Evolutionary conservation across 2,888 invertebrate genomes (phyloP).

Genomic region (Unio pictorum): DNA sequence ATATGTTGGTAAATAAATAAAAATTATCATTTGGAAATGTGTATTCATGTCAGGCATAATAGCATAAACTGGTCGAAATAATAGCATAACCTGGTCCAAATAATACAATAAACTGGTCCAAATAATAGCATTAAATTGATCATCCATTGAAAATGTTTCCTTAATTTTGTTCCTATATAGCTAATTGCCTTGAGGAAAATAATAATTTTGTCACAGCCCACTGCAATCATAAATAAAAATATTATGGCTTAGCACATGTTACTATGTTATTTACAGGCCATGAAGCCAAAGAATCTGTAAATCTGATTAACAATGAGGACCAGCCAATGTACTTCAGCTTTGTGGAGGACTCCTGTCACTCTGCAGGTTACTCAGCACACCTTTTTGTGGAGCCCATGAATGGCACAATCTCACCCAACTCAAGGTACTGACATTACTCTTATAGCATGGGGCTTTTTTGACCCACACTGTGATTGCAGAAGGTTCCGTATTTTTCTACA

Average conservation of each 20-base stretch:
- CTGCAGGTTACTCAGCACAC: conserved; percentile 65
- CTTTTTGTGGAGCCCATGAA: conserved; percentile 65
- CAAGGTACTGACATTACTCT: conserved; percentile 49
- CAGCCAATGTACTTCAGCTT: conserved; percentile 64
- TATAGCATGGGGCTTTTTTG: not conserved
- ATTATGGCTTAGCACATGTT: not conserved
- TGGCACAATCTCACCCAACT: conserved; percentile 63
- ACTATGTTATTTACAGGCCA: conserved; percentile 51
- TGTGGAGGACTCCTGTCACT: conserved; percentile 66
- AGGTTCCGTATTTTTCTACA: no score
- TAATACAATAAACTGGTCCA: no score
- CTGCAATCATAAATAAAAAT: not conserved
- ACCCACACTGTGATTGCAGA: not conserved
- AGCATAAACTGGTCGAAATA: no score
- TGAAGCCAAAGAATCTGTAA: conserved; percentile 64
- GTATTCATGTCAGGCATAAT: no score
- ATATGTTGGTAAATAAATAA: no score
- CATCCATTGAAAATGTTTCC: no score
- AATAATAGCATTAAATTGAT: no score
- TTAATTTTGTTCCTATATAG: no score
- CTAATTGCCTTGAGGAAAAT: no score
- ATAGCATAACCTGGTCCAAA: no score
- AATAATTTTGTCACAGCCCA: no score
- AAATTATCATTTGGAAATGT: no score
- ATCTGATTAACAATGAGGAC: conserved; percentile 68